A percentile compares a stretch with the other conserved stretches of the same genome.
These are phyloP conservation scores for Sarcophaga variegata DNA, from an alignment of 2,888 invertebrate genomes.

Conservation along the genomic window DNA sequence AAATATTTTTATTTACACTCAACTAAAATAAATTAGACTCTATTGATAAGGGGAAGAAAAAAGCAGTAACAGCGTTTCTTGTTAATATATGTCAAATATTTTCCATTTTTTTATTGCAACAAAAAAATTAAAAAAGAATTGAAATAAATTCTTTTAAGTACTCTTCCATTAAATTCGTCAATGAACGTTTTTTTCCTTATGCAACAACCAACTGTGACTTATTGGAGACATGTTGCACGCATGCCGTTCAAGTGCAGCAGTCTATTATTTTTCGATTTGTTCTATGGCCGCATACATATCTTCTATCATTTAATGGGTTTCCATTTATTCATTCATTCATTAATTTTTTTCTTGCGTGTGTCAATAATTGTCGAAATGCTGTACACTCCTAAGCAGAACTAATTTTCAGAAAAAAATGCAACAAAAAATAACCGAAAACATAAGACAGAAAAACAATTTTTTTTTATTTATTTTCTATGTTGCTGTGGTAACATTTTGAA, in stretches of 20 bases:
- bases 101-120: neutral
- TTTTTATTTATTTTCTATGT: neutral
- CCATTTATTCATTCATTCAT: neutral
- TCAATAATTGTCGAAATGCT: conserved; percentile 42
- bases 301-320: neutral
- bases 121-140: neutral
- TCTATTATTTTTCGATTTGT: conserved; percentile 4
- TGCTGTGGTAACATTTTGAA: conserved; percentile 26
- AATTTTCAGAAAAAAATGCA: conserved; percentile 26
- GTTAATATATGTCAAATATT: neutral
- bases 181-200: neutral
- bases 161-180: neutral
- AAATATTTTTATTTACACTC: too few species aligned
- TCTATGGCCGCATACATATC: neutral
- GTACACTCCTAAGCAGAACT: conserved; percentile 25
- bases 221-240: conserved; percentile 37
- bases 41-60: too few species aligned
- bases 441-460: neutral
- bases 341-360: conserved; percentile 39
- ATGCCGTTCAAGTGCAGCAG: conserved; percentile 29
- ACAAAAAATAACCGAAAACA: neutral
- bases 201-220: conserved; percentile 21
- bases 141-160: neutral
- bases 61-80: too few species aligned
- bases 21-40: too few species aligned